Evolutionary conservation across 2,113 vertebrate genomes (phyloP), one percentile per base, ranked within the genome.

Genomic region (Anser brachyrhynchus): DNA sequence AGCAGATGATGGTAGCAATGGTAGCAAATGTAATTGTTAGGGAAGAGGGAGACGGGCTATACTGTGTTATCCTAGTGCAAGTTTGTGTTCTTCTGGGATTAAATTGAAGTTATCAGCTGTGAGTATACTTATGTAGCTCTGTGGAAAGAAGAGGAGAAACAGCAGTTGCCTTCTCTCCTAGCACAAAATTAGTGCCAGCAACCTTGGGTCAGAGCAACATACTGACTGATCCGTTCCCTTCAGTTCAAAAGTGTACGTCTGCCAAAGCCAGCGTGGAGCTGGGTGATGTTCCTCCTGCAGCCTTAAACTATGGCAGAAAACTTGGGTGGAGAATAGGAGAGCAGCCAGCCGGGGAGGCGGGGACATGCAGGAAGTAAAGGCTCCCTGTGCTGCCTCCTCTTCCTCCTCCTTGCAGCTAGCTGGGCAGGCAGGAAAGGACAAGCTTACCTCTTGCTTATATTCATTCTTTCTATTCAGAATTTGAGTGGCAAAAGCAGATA

Each of bases 331-430:
- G 90, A 95, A 62, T 43, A 71, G 96, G 94, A 90, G 93, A 93
- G 65, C 91, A 44, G 86, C 55, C 67, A 49, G 11, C 13, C 6
- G 2, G 82, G 62, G 83, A 74, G 97, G 98, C 90, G 98, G 97
- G 88, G 95, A 93, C 96, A 92, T 2, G 84, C 46, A 81, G 67
- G 75, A 92, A 90, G 91, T 95, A 91, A 95, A 97, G 94, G 55
- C n/a, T 92, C 93, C 74, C 58, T 28, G 12, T 2, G 4, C 87
- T 96, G 91, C 90, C 93, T 39, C 69, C 15, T 28, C 57, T 59
- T 78, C 70, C 37, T 95, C 22, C 61, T 77, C 39, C 33, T 35
- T 2, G 20, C 89, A 55, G 10, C 73, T 26, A 76, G 11, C 88
- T 75, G 71, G 35, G 73, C 66, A 67, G 94, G 67, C 54, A 64